Conservation (phyloP, 2,888 invertebrate genomes). For the Drosophila suboccidentalis region DNA sequence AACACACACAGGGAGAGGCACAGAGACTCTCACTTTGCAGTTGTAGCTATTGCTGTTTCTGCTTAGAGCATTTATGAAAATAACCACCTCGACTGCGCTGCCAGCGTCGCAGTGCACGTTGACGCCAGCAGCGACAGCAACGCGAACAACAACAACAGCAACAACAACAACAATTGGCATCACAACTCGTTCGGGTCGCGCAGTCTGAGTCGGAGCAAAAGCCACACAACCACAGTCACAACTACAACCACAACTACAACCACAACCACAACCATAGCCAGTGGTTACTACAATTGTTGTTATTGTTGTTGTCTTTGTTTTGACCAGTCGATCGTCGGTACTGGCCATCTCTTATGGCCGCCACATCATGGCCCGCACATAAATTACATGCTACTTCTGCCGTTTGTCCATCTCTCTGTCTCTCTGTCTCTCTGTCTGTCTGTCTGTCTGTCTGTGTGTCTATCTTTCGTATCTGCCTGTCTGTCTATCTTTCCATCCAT, state of each 20-base stretch:
- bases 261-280: constrained; percentile 22
- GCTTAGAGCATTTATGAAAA: constrained; percentile 68
- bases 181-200: constrained; percentile 65
- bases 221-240: constrained; percentile 34
- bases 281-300: constrained; percentile 49
- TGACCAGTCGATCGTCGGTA: constrained; percentile 72
- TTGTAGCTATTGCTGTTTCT: constrained; percentile 32
- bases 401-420: constrained; percentile 47
- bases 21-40: constrained; percentile 9
- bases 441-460: constrained; percentile 21
- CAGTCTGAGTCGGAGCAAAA: constrained; percentile 49
- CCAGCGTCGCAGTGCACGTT: constrained; percentile 26
- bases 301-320: constrained; percentile 55
- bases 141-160: constrained; percentile 16
- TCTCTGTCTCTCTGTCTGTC: constrained; percentile 45
- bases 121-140: constrained; percentile 22
- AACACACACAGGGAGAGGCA: constrained; percentile 27
- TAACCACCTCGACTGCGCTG: constrained; percentile 63
- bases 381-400: constrained; percentile 56
- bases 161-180: constrained; percentile 52
- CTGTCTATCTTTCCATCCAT: constrained; percentile 32
- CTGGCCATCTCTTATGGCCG: constrained; percentile 61
- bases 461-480: constrained; percentile 13
- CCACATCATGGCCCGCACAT: constrained; percentile 58
- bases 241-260: constrained; percentile 1